Conservation (phyloP, 1,140 invertebrate species). For the Aphis craccivora region DNA sequence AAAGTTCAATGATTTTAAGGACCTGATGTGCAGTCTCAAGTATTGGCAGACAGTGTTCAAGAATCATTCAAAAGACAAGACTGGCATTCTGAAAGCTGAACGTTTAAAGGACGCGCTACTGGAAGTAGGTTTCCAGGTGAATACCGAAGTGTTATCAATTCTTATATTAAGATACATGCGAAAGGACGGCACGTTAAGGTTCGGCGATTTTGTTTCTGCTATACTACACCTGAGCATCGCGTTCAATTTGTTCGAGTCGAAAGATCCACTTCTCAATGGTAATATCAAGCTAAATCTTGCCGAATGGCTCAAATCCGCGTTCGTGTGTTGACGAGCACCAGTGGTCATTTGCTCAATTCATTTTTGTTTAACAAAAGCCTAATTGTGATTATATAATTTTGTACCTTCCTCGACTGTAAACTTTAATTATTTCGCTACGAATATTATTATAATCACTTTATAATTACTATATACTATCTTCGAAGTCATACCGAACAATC, state of each 20-base stretch:
- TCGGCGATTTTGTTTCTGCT: conserved; percentile 90
- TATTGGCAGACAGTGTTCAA: conserved; percentile 91
- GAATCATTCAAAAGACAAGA: conserved; percentile 89
- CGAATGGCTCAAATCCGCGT: conserved; percentile 65
- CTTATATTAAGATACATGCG: conserved; percentile 88
- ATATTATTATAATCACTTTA: neutral
- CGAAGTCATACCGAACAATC: neutral
- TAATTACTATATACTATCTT: neutral
- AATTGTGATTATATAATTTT: conserved; percentile 23
- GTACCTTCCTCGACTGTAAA: conserved; percentile 51
- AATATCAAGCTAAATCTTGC: conserved; percentile 80
- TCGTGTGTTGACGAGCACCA: neutral
- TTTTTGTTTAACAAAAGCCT: neutral
- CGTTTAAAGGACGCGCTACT: conserved; percentile 81
- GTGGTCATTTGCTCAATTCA: neutral
- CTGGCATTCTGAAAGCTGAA: conserved; percentile 87
- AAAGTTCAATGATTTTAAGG: conserved; percentile 87
- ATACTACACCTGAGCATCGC: conserved; percentile 87
- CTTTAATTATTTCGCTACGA: neutral
- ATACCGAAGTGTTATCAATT: conserved; percentile 81
- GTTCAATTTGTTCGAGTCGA: conserved; percentile 87
- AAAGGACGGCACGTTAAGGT: conserved; percentile 90
- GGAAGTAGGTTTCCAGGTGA: conserved; percentile 88
- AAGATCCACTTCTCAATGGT: conserved; percentile 83
- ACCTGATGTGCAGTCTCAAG: conserved; percentile 90